Conservation (phyloP, 2,888 invertebrate genomes). For the Diplazon laetatorius region DNA sequence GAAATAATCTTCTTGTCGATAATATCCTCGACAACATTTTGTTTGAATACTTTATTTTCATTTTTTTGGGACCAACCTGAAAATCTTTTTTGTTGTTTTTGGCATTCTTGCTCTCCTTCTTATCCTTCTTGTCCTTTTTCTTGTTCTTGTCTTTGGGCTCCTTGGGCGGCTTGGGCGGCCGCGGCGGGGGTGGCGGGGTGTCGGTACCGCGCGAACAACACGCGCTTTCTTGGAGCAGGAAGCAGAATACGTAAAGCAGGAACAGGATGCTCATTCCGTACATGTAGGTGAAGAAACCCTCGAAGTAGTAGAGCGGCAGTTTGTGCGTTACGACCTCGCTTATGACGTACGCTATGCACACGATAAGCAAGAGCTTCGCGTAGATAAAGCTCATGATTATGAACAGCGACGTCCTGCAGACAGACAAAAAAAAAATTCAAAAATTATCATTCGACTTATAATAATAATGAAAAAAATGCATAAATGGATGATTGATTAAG, state of each 20-base stretch:
- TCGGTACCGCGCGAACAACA: constrained; percentile 89
- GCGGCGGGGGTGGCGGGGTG: constrained; percentile 85
- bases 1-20: no score
- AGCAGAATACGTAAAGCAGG: constrained; percentile 96
- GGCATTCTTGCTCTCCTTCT: constrained; percentile 84
- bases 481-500: no score
- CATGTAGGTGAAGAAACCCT: constrained; percentile 97
- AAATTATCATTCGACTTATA: not conserved
- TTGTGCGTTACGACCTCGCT: constrained; percentile 97
- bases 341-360: constrained; percentile 96
- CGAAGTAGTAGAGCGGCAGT: constrained; percentile 95
- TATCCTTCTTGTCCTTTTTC: constrained; percentile 85
- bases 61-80: constrained; percentile 79
- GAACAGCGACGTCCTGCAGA: constrained; percentile 94
- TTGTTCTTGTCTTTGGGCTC: constrained; percentile 89
- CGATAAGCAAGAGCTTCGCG: constrained; percentile 95
- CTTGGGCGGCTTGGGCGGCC: constrained; percentile 86
- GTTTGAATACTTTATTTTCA: not conserved
- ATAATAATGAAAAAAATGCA: not conserved
- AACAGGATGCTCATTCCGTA: constrained; percentile 97
- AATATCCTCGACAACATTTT: not conserved
- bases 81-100: constrained; percentile 84
- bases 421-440: constrained; percentile 67
- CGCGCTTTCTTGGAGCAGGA: constrained; percentile 94
- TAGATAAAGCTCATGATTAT: constrained; percentile 98